Evolutionary conservation across 23 tunicate species (phyloP).

Genomic region (Ciona savignyi): DNA sequence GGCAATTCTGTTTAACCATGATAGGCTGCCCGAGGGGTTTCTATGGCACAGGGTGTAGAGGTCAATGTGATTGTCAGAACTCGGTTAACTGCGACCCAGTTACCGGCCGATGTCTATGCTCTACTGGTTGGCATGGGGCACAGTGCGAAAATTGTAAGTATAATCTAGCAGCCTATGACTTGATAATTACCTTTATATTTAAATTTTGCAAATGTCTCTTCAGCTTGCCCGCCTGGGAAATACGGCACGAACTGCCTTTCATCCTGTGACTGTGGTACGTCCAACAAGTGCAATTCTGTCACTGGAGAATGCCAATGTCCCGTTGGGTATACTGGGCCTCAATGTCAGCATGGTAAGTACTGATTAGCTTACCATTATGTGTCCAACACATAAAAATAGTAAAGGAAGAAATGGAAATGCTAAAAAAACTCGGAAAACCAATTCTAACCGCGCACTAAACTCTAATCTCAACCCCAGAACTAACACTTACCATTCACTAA

Average conservation of each 20-base stretch:
- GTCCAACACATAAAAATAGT: background rate
- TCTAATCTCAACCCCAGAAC: too few relatives aligned
- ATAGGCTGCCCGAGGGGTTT: slow-evolving; percentile 84
- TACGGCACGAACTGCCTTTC: slow-evolving; percentile 55
- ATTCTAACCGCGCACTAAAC: too few relatives aligned
- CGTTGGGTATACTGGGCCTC: slow-evolving; percentile 61
- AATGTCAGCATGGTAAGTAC: slow-evolving; percentile 53
- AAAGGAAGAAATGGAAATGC: too few relatives aligned
- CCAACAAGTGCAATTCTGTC: slow-evolving; percentile 55
- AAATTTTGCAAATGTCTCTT: background rate
- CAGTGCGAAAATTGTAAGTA: slow-evolving; percentile 52
- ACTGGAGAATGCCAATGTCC: slow-evolving; percentile 72
- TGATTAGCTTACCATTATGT: background rate
- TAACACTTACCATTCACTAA: too few relatives aligned
- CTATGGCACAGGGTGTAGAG: slow-evolving; percentile 52
- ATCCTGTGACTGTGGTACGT: slow-evolving; percentile 65
- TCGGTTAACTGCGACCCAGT: slow-evolving; percentile 64
- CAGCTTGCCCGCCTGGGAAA: slow-evolving; percentile 79
- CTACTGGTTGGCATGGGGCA: slow-evolving; percentile 63
- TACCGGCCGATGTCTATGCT: slow-evolving; percentile 71
- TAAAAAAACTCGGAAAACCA: too few relatives aligned
- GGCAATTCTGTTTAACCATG: too few relatives aligned
- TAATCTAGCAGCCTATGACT: background rate
- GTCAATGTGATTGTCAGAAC: slow-evolving; percentile 71
- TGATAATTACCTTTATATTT: background rate